Evolutionary conservation across 2,888 invertebrate species (phyloP), one percentile per base, ranked within the genome.

Genomic region (Troilus luridus): DNA sequence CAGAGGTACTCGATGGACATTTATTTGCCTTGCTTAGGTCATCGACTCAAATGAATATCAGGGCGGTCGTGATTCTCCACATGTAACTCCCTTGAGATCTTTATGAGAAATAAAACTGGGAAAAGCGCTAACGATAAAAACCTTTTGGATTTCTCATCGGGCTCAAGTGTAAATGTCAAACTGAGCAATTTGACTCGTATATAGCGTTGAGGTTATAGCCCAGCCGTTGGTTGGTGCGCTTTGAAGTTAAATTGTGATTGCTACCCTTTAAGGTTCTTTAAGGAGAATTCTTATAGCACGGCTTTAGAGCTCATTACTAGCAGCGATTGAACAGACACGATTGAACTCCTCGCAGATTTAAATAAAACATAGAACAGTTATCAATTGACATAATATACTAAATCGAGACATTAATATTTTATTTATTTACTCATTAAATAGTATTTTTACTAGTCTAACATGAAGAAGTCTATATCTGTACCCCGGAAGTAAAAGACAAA

Each of bases 21-120:
- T 72, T 72, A 72, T 77, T 77, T 41, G 27, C 72, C 17, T 77
- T 19, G 72, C 72, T 41, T 77, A 77, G 72, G 72, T 77, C 72
- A 77, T 27, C 72, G 41, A 77, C 27, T 77, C 17, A 77, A 77
- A 77, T 77, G 72, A 41, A 27, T 5, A 41, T 77, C 27, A 77
- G 72, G 41, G 41, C 27, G 17, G 72, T 41, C 72, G 19, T 77
- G 0, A 24, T 67, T 67, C 14, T 24, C 12, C 6, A 11, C 12
- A n/a, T 24, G n/a, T 3, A 0, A 41, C 1, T 8, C 10, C 17
- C 17, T 77, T 17, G 21, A 19, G 72, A 77, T 77, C 27, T 77
- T 77, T 41, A 77, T 41, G 72, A 41, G 72, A 77, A 41, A 77
- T 77, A 41, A 77, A 77, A 77, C 19, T 77, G 67, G 24, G 67